Evolutionary conservation across 2,113 vertebrate species (phyloP).

Genomic region (Telmatochromis sp.): DNA sequence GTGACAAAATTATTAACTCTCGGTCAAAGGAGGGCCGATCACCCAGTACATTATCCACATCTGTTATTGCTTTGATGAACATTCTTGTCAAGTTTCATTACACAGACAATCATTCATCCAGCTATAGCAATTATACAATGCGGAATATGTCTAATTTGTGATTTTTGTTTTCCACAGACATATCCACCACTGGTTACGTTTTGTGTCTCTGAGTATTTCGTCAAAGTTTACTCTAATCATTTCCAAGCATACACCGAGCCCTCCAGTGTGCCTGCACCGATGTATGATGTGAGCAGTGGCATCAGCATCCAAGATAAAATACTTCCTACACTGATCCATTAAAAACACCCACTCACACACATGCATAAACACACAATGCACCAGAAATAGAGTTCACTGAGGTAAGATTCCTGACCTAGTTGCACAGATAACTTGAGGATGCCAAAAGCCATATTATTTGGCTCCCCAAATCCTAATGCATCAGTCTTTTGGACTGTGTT

Average conservation of each 20-base stretch:
- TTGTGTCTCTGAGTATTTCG: not conserved
- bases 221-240: not conserved
- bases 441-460: not conserved
- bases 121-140: not conserved
- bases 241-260: not conserved
- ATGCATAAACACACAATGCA: not conserved
- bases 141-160: not conserved
- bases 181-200: not conserved
- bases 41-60: not conserved
- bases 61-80: not conserved
- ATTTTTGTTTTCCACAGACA: not conserved
- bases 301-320: slow-evolving; percentile 5
- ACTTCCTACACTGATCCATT: slow-evolving; percentile 2
- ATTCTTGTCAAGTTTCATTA: slow-evolving; percentile 15
- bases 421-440: not conserved
- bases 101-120: slow-evolving; percentile 16
- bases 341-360: slow-evolving; percentile 9
- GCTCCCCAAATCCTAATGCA: not conserved
- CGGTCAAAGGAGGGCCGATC: not conserved
- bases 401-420: not conserved
- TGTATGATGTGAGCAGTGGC: not conserved
- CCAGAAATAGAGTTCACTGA: not conserved
- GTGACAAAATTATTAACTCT: not conserved
- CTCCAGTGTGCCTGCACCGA: not conserved
- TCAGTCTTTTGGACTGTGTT: not conserved